A percentile compares a stretch with the other conserved stretches of the same genome.
Conservation (phyloP, 2,888 invertebrate species). For the Agrilus mali region DNA sequence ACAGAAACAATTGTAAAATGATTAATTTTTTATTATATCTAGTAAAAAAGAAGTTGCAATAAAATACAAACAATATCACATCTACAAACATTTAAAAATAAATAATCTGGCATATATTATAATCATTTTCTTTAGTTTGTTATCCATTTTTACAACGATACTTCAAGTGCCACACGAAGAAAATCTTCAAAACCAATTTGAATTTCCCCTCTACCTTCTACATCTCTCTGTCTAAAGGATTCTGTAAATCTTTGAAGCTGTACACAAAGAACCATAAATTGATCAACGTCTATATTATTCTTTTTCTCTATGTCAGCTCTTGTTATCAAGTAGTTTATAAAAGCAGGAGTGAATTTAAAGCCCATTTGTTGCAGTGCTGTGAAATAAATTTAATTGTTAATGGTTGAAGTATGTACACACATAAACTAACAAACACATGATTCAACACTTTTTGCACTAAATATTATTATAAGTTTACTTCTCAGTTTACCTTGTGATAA, state of each 20-base stretch:
- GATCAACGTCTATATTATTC: conserved; percentile 64
- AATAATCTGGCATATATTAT: too few relatives aligned
- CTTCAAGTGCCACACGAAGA: conserved; percentile 66
- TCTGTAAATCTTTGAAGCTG: conserved; percentile 83
- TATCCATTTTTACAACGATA: conserved; percentile 34
- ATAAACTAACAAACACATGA: too few relatives aligned
- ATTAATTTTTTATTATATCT: too few relatives aligned
- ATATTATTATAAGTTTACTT: neutral
- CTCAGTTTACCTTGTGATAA: conserved; percentile 50
- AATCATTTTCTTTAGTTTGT: too few relatives aligned
- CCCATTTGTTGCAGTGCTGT: conserved; percentile 81
- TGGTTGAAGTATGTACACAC: too few relatives aligned
- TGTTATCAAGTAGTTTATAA: conserved; percentile 56
- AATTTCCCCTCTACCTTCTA: conserved; percentile 68
- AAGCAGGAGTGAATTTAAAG: conserved; percentile 68
- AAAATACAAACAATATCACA: too few relatives aligned
- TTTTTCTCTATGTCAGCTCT: conserved; percentile 53
- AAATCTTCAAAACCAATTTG: conserved; percentile 87
- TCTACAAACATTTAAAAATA: too few relatives aligned
- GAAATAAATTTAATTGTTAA: conserved; percentile 12
- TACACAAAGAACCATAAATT: conserved; percentile 79
- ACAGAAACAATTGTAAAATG: too few relatives aligned
- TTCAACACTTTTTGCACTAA: too few relatives aligned
- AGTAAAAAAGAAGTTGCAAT: too few relatives aligned
- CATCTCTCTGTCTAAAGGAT: conserved; percentile 70